A percentile compares a stretch with the other conserved stretches of the same genome.
These are phyloP conservation scores for Neelides folsomi DNA, from an alignment of 2,888 invertebrate genomes.

Conservation along the genomic window DNA sequence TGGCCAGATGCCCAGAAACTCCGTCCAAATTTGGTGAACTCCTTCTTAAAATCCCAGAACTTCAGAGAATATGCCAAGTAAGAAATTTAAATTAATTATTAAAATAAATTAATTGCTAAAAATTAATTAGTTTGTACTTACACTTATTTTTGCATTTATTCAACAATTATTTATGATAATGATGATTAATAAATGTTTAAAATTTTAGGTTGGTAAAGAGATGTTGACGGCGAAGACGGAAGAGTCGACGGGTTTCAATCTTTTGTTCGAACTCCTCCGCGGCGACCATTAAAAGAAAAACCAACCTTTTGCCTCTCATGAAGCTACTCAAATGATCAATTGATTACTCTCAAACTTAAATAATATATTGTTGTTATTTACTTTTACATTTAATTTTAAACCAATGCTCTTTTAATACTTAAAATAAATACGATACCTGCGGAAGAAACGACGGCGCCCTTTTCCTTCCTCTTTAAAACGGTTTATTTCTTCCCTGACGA, in stretches of 20 bases:
- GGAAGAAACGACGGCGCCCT: neutral
- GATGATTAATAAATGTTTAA: neutral
- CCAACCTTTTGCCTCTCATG: neutral
- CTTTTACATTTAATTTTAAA: neutral
- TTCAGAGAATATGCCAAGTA: constrained; percentile 87
- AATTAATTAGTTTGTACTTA: neutral
- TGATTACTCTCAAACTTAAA: too few species aligned
- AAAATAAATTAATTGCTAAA: constrained; percentile 36
- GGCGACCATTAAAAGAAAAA: constrained; percentile 62
- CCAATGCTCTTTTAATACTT: constrained; percentile 1
- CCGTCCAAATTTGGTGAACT: constrained; percentile 92
- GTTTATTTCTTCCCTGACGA: too few species aligned
- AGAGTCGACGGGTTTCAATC: constrained; percentile 77
- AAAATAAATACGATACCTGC: neutral
- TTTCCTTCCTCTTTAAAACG: too few species aligned
- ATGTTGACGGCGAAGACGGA: constrained; percentile 73
- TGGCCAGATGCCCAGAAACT: constrained; percentile 77
- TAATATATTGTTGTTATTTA: neutral
- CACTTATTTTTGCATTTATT: neutral
- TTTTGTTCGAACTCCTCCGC: constrained; percentile 85
- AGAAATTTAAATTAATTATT: constrained; percentile 36
- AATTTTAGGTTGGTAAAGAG: constrained; percentile 74
- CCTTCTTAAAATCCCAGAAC: constrained; percentile 78
- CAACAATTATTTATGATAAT: neutral
- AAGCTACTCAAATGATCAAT: neutral